Evolutionary conservation across 92 coral and sea anemone genomes (phyloP).

Genomic region (Virgularia gustaviana): DNA sequence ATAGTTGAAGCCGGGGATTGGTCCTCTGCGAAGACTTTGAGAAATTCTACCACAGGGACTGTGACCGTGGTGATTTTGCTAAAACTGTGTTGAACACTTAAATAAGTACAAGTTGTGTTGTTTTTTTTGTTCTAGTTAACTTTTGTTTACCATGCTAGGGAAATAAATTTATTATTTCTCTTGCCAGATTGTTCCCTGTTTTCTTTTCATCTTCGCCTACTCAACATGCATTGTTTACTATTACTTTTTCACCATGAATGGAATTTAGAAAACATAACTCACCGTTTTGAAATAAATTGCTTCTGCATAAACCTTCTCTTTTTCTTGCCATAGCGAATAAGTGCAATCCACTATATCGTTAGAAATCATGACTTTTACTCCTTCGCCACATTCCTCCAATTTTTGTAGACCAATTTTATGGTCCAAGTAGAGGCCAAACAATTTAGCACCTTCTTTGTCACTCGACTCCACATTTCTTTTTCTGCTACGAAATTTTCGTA

Average conservation of each 20-base stretch:
- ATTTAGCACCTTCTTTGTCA: constrained; percentile 29
- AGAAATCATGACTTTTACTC: constrained; percentile 1
- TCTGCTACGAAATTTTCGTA: constrained; percentile 1
- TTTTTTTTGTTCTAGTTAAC: too few species aligned
- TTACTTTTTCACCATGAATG: too few species aligned
- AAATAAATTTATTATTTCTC: too few species aligned
- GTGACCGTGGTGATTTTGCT: constrained; percentile 16
- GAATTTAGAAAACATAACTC: neutral
- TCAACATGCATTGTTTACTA: neutral
- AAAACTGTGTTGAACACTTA: constrained; percentile 12
- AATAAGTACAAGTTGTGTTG: neutral
- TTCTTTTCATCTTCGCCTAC: neutral
- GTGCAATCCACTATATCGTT: constrained; percentile 13
- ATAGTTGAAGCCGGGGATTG: constrained; percentile 52
- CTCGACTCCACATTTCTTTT: constrained; percentile 4
- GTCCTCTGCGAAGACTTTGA: constrained; percentile 38
- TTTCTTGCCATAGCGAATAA: constrained; percentile 10
- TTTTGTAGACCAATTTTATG: constrained; percentile 19
- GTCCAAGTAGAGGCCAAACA: constrained; percentile 28
- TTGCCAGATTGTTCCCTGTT: neutral
- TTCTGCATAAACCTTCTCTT: constrained; percentile 27
- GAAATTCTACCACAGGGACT: constrained; percentile 6
- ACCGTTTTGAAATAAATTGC: constrained; percentile 24
- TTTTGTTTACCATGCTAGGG: neutral
- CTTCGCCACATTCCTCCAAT: constrained; percentile 26